Evolutionary conservation across 2,888 invertebrate species (phyloP).

Genomic region (Scrobipalpa atriplicella): DNA sequence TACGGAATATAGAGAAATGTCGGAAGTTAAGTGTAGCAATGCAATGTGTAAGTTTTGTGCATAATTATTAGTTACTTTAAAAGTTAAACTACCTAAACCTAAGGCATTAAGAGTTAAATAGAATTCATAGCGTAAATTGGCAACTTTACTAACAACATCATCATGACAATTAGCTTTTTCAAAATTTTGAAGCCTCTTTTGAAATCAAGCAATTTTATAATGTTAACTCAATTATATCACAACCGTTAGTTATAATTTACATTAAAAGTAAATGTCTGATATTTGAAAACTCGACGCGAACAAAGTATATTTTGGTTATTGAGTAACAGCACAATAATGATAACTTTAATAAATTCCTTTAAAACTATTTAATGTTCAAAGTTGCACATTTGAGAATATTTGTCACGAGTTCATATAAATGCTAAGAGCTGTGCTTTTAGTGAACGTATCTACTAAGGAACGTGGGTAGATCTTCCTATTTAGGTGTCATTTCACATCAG

Average conservation of each 20-base stretch:
- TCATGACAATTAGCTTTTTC: no score
- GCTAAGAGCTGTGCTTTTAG: constrained; percentile 60
- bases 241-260: constrained; percentile 26
- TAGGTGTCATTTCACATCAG: constrained; percentile 55
- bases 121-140: neutral
- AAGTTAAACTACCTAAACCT: no score
- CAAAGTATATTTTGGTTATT: constrained; percentile 19
- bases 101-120: no score
- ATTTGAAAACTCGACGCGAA: constrained; percentile 18
- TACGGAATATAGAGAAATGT: constrained; percentile 57
- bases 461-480: constrained; percentile 44
- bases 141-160: no score
- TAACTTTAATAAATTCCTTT: constrained; percentile 41
- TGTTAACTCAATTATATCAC: constrained; percentile 7
- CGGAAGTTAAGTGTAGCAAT: constrained; percentile 50
- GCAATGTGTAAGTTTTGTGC: constrained; percentile 60
- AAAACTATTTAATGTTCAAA: constrained; percentile 41
- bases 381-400: constrained; percentile 54
- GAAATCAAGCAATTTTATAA: neutral
- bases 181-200: no score
- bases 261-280: constrained; percentile 24
- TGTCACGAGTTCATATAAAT: constrained; percentile 49
- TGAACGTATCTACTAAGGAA: constrained; percentile 48
- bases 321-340: constrained; percentile 36
- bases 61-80: constrained; percentile 21